Base-by-base conservation (phyloP, 2,113 vertebrate genomes). In the Aptenodytes patagonicus region DNA sequence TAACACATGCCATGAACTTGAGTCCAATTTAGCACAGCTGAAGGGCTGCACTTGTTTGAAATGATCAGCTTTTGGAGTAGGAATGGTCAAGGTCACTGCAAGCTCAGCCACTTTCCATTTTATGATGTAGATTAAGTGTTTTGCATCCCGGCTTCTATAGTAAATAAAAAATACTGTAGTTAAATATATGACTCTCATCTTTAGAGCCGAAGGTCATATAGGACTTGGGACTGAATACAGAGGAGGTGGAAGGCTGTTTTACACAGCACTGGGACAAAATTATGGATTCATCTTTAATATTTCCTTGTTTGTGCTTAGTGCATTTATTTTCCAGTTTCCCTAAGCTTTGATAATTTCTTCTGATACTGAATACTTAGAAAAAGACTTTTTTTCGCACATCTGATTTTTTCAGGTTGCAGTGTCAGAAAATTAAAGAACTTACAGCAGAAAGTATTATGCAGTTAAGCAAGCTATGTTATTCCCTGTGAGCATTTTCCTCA, bases 141-240 rank as follows among this genome's bases (percentile, higher is more conserved):
- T 97, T 95, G 82, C 95, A 97, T 94, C 70, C 92, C 89, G 93
- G 90, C 65, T 52, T 90, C 84, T 57, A 95, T 86, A 90, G 91
- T 97, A 98, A 97, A 98, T 97, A 97, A 97, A 97, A 95, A 96
- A 84, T 93, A 88, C 73, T 90, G 34, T 77, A 77, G 90, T 97
- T 94, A 97, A 83, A 95, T 95, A 93, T 94, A 89, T 68, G 54
- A 90, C 87, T 96, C 95, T 80, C 91, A 84, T 95, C 94, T 96
- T 97, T 52, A 69, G 87, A 90, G 80, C 40, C 1, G 87, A 97
- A 95, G 76, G 96, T 97, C 93, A 95, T 54, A n/a, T 21, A 82
- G 54, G 64, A 91, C 87, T 87, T 62, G 52, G n/a, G 70, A 85
- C 26, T 83, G 79, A 95, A 87, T 96, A 83, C 88, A 83, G 93